Evolutionary conservation across 92 coral and sea anemone species (phyloP), one percentile per base, ranked within the genome.

Genomic region (Epizoanthus fatuus): DNA sequence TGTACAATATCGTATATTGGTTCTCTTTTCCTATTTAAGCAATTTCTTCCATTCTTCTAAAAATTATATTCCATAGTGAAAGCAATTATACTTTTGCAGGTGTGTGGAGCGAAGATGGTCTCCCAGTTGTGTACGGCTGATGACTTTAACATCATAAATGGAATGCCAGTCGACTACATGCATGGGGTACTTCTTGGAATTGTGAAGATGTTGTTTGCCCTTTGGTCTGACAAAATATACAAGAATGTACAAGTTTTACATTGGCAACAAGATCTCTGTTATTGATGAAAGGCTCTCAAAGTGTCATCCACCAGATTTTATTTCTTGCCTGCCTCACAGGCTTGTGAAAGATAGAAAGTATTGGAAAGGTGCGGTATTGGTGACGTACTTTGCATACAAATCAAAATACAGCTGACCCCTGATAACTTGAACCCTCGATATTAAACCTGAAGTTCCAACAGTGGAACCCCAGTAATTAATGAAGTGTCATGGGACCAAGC

Each of bases 241-340:
- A 83, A 75, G 66, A 66, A 66, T 49, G 47, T n/a, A 19, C 19
- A 39, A 38, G 32, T 75, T 79, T 71, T 53, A 70, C 79, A 79
- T 77, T 49, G 66, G 87, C 9, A 57, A 66, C 47, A 63, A 68
- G 17, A 51, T 81, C 12, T 17, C 59, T 16, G 25, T 55, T 16
- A 16, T 81, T 14, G 86, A 81, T 42, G 78, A 81, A 32, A 54
- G 84, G 58, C 84, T 80, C 22, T 20, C 58, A 63, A 63, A 80
- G 67, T 83, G 87, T 37, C 81, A 83, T 14, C 81, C 88, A 16
- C 88, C 81, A 38, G 88, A 84, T 59, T 84, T 72, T 71, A 72
- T 74, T 56, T 84, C 88, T 19, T 13, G 88, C 15, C 63, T 84
- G 81, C 82, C 88, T 39, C 88, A 52, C 59, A 49, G 88, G 32